These are phyloP conservation scores for Dolichomitus sp. DNA, from an alignment of 2,888 invertebrate genomes.

Conservation along the genomic window DNA sequence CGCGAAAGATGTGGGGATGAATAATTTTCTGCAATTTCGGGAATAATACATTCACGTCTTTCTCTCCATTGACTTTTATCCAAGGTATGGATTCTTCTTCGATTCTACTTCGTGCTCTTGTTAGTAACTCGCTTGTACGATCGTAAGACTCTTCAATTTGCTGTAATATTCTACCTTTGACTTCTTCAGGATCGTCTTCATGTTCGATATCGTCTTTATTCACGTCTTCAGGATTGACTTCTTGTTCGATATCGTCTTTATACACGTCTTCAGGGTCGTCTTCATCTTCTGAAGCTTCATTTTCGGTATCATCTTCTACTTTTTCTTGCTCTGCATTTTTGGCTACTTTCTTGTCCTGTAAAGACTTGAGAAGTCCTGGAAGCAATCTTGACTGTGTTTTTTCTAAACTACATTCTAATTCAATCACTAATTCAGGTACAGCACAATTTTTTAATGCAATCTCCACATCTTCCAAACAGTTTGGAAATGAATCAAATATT, in stretches of 20 bases:
- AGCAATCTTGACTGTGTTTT: slow-evolving; percentile 83
- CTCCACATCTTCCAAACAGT: slow-evolving; percentile 87
- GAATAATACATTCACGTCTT: slow-evolving; percentile 79
- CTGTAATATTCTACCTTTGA: slow-evolving; percentile 84
- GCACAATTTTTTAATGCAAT: slow-evolving; percentile 87
- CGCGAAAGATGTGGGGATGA: slow-evolving; percentile 85
- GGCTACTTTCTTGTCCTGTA: slow-evolving; percentile 81
- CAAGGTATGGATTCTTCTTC: slow-evolving; percentile 86
- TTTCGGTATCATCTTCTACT: slow-evolving; percentile 81
- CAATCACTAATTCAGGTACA: slow-evolving; percentile 89
- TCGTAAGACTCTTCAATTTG: slow-evolving; percentile 87
- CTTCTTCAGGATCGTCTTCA: slow-evolving; percentile 33
- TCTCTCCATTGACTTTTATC: slow-evolving; percentile 85
- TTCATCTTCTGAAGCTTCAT: slow-evolving; percentile 52
- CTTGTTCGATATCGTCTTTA: slow-evolving; percentile 13
- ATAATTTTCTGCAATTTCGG: slow-evolving; percentile 77
- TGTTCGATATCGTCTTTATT: slow-evolving; percentile 30
- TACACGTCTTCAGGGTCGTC: slow-evolving; percentile 68
- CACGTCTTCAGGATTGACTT: slow-evolving; percentile 60
- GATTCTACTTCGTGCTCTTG: slow-evolving; percentile 82
- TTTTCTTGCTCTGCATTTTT: slow-evolving; percentile 74
- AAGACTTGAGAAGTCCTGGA: slow-evolving; percentile 83
- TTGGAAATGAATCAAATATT: slow-evolving; percentile 90
- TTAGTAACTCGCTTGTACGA: slow-evolving; percentile 85
- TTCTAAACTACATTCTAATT: slow-evolving; percentile 85